Base-by-base conservation (phyloP, 1,140 invertebrate species). In the Stegodyphus mimosarum region DNA sequence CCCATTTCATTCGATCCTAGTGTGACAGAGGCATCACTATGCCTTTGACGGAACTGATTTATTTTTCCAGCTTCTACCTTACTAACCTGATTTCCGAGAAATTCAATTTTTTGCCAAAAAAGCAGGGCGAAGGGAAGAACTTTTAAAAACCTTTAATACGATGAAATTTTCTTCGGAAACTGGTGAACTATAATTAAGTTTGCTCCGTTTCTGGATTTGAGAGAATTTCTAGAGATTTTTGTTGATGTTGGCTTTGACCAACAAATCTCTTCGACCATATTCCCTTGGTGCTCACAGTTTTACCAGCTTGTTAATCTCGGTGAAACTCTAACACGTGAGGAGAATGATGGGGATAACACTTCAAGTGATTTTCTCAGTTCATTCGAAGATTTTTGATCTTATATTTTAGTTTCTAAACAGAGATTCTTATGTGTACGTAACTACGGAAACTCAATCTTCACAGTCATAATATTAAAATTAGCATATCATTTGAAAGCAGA, bases 101-200 rank as follows among this genome's bases (percentile, higher is more conserved):
- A 71, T 48, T 71, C 33, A 33, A 71, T 48, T 71, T 71, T 71
- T 50, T 10, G 9, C 69, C 69, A 71, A 71, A 71, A 48, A 71
- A 71, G 69, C 69, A 11, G 48, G 7, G 11, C 33, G 69, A 48
- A 15, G 55, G 9, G 55, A 60, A 15, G 69, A 71, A 71, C 69
- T 71, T 71, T 71, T 71, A 71, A 71, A 71, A 71, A 71, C 69
- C 69, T 71, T 71, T 71, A 71, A 71, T 71, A 33, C 69, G 69
- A 33, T 71, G 69, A 71, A 71, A 71, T 71, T 71, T 71, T 71
- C 18, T 71, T 11, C 33, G 18, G 18, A 71, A 71, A 71, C 69
- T 71, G 69, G 69, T 71, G 69, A 71, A 48, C 69, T 71, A 71
- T 71, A 71, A 71, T 71, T 71, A 71, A 71, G 49, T 71, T 71